Evolutionary conservation across 2,888 invertebrate genomes (phyloP).

Genomic region (Omphaloscelis lunosa): DNA sequence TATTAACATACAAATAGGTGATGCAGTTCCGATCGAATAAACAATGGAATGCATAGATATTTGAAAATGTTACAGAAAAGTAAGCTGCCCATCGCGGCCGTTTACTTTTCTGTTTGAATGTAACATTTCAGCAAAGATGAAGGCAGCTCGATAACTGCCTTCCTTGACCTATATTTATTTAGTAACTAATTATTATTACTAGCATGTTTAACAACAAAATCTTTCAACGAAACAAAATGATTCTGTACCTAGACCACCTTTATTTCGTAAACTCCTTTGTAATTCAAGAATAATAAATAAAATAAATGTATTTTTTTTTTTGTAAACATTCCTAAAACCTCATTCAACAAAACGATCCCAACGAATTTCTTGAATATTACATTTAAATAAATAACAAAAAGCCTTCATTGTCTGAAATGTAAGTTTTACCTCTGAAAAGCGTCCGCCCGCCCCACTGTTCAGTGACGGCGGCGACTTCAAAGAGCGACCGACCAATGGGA

Average conservation of each 20-base stretch:
- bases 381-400: slow-evolving; percentile 71
- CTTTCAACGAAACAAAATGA: background rate
- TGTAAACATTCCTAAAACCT: slow-evolving; percentile 31
- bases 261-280: background rate
- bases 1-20: no score
- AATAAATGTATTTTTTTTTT: background rate
- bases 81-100: no score
- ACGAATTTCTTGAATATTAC: slow-evolving; percentile 59
- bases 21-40: background rate
- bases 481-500: slow-evolving; percentile 79
- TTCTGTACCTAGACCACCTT: background rate
- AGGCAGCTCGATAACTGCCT: no score
- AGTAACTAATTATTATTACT: background rate
- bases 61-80: no score
- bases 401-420: slow-evolving; percentile 68
- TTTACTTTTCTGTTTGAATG: no score
- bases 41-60: background rate
- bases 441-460: slow-evolving; percentile 80
- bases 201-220: background rate
- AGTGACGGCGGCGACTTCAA: slow-evolving; percentile 81
- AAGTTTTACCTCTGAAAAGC: slow-evolving; percentile 83
- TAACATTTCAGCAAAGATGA: no score
- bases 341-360: slow-evolving; percentile 14
- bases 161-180: background rate
- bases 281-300: background rate